Base-by-base conservation (phyloP, 30 jellyfish, hydroid and myxozoan genomes). In the Hydractinia symbiolongicarpus region DNA sequence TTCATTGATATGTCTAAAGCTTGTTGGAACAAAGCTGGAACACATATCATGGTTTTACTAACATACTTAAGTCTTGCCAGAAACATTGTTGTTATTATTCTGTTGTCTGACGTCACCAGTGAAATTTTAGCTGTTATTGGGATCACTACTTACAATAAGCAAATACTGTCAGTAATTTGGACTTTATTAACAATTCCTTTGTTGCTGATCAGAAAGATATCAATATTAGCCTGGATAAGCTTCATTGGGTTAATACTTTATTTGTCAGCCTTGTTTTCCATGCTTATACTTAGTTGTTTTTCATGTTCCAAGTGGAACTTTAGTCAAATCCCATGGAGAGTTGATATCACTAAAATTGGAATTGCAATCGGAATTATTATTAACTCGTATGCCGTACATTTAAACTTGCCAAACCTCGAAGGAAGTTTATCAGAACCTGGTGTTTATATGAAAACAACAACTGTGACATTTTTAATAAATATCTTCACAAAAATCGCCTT, bases 371-470 rank as follows among this genome's bases (percentile, higher is more conserved):
- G 96, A 15, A 83, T 89, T 13, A 89, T 89, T 49, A 57, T 89
- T 4, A 89, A 89, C 56, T 89, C 96, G 1, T 89, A 61, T 61
- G 52, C 94, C 17, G 90, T 86, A 53, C 96, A 89, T 66, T 52
- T 73, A 78, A 53, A 87, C 81, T 73, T 89, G 44, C 96, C 96
- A n/a, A 78, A 95, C 1, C 79, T 89, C 40, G 96, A 89, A 82
- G 96, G 96, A 0, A 89, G 96, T 66, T 79, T 89, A 91, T 61
- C 55, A 67, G 68, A 61, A 13, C 96, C 96, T 9, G 54, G 86
- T 61, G 21, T 14, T 7, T 84, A 62, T 72, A 54, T 30, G 60
- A 53, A 44, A 54, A 79, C 89, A 11, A 9, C 85, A 5, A 21
- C 49, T 11, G 87, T 54, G 5, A 49, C 95, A 62, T 89, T 89